phyloP scores from a whole-genome alignment of 2,113 vertebrate genomes.

The Dasypus novemcinctus region DNA sequence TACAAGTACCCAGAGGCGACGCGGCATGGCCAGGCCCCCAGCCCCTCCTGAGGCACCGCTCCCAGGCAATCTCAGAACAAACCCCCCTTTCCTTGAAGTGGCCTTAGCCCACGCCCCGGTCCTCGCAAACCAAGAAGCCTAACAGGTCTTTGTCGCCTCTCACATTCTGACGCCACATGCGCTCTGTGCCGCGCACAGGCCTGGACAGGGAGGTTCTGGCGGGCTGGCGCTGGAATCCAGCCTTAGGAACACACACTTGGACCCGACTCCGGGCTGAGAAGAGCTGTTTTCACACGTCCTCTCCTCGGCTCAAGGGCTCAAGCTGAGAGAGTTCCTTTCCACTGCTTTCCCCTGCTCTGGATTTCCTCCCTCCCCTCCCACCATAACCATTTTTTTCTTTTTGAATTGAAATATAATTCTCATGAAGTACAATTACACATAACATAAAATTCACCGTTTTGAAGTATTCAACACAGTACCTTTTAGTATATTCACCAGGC shows the following conservation, averaged over 20 bases:
- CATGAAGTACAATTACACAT: neutral
- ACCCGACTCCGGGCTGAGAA: neutral
- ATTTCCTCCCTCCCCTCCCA: neutral
- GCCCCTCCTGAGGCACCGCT: neutral
- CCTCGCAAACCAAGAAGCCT: neutral
- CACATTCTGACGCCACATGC: neutral
- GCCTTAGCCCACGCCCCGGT: neutral
- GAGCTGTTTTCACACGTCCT: neutral
- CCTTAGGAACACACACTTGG: neutral
- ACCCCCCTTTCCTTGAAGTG: neutral
- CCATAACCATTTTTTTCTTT: neutral
- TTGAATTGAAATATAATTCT: neutral
- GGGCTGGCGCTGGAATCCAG: too few relatives aligned
- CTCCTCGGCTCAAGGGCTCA: neutral
- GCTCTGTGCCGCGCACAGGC: neutral
- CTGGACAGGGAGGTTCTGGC: too few relatives aligned
- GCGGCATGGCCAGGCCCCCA: too few relatives aligned
- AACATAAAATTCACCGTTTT: neutral
- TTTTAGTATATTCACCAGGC: neutral
- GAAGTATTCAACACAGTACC: neutral
- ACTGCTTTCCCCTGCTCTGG: neutral
- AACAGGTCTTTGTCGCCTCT: neutral
- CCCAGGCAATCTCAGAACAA: neutral
- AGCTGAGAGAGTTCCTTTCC: too few relatives aligned
- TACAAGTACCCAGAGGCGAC: neutral